These are phyloP conservation scores for Antennarius maculatus DNA, from an alignment of 2,797 vertebrate species.

Conservation along the genomic window DNA sequence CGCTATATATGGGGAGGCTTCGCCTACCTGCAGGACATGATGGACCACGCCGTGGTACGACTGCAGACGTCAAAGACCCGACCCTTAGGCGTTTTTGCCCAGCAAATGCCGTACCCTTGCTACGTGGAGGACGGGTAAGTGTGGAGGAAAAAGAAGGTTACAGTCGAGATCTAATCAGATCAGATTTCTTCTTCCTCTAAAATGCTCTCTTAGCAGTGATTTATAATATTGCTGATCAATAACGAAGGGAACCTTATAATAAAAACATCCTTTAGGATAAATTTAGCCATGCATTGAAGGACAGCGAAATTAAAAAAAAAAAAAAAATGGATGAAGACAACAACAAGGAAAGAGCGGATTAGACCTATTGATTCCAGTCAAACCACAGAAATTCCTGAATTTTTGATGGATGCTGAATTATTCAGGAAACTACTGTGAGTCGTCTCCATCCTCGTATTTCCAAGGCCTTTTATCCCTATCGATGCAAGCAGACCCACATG, in stretches of 20 bases:
- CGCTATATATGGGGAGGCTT: conserved; percentile 97
- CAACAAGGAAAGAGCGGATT: conserved; percentile 11
- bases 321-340: conserved; percentile 21
- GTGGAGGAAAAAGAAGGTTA: conserved; percentile 18
- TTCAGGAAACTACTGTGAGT: conserved; percentile 50
- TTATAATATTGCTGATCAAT: conserved; percentile 12
- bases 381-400: conserved; percentile 65
- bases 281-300: conserved; percentile 28
- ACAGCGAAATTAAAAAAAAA: conserved; percentile 1
- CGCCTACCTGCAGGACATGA: conserved; percentile 92
- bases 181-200: conserved; percentile 23
- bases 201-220: background rate
- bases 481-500: conserved; percentile 11
- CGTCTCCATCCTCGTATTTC: conserved; percentile 43
- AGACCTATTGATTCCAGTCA: conserved; percentile 62
- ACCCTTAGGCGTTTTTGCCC: conserved; percentile 90
- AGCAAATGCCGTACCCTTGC: conserved; percentile 98
- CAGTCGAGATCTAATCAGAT: too few species aligned
- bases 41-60: conserved; percentile 90
- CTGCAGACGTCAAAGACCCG: conserved; percentile 82
- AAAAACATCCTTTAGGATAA: conserved; percentile 22
- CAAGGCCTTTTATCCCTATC: conserved; percentile 20
- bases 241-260: background rate
- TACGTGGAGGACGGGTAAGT: conserved; percentile 94
- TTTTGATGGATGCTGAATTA: conserved; percentile 64